Percentiles rank a stretch among this genome's conserved stretches.
Evolutionary conservation across 2,888 invertebrate genomes (phyloP).

Genomic region (Cephus nigrinus): DNA sequence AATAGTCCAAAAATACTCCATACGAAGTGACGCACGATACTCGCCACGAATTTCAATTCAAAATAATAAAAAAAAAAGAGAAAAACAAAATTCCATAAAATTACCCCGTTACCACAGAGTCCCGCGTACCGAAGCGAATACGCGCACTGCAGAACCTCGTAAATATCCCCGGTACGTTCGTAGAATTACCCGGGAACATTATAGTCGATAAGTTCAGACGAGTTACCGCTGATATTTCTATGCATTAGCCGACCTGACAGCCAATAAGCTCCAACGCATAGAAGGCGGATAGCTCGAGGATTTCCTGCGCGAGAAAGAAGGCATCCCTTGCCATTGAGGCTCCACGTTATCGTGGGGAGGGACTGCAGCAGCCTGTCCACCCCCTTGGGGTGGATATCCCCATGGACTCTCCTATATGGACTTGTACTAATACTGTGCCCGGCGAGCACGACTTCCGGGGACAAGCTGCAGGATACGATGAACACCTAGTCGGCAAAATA

Average conservation of each 20-base stretch:
- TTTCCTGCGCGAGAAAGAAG: neutral
- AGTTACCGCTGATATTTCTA: neutral
- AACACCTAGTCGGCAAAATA: conserved; percentile 1
- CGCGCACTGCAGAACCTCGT: neutral
- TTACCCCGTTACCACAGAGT: neutral
- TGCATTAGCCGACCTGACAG: neutral
- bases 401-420: neutral
- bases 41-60: neutral
- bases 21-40: neutral
- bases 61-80: neutral
- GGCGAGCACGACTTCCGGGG: neutral
- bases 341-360: neutral
- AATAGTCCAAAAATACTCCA: neutral
- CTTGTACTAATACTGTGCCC: neutral
- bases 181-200: neutral
- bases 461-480: neutral
- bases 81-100: neutral
- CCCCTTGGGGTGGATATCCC: neutral
- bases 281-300: neutral
- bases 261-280: neutral
- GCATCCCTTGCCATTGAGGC: neutral
- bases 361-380: neutral
- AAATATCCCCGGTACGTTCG: neutral
- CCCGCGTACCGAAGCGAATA: neutral
- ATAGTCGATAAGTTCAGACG: neutral